These are phyloP conservation scores for Aporophyla nigra DNA, from an alignment of 2,888 invertebrate species.

Conservation along the genomic window DNA sequence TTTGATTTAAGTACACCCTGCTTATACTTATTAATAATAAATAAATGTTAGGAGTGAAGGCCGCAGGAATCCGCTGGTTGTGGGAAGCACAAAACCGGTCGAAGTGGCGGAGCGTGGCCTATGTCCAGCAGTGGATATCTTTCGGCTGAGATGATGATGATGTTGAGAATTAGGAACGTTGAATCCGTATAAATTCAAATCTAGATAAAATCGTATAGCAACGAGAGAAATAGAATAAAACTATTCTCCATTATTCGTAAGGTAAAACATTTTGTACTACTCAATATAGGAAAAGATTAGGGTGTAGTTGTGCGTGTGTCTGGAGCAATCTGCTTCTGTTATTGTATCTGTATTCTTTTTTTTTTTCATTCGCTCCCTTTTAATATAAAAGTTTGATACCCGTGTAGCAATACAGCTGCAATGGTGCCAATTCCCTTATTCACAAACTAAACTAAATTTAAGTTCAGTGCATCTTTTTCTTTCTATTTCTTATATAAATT, in stretches of 20 bases:
- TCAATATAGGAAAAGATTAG: neutral
- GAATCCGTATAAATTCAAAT: slow-evolving; percentile 4
- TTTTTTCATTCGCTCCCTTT: neutral
- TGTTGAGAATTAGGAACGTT: slow-evolving; percentile 1
- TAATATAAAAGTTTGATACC: neutral
- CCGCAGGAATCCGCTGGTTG: no score
- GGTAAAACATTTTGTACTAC: neutral
- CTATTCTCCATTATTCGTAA: slow-evolving; percentile 19
- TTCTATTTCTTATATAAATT: no score
- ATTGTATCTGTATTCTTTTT: neutral
- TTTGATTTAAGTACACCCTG: neutral
- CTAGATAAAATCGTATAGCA: slow-evolving; percentile 34
- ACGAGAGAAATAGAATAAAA: slow-evolving; percentile 18
- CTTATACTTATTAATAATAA: no score
- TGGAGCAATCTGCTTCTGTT: neutral
- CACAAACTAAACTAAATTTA: no score
- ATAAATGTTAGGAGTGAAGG: no score
- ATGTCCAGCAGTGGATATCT: no score
- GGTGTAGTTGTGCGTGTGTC: neutral
- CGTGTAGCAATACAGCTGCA: neutral
- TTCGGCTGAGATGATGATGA: no score
- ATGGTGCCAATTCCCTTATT: no score
- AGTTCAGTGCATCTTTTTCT: no score
- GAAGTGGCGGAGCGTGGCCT: no score
- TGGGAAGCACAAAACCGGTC: no score